Conservation (phyloP, 2,113 vertebrate species). For the Nycticebus coucang region DNA sequence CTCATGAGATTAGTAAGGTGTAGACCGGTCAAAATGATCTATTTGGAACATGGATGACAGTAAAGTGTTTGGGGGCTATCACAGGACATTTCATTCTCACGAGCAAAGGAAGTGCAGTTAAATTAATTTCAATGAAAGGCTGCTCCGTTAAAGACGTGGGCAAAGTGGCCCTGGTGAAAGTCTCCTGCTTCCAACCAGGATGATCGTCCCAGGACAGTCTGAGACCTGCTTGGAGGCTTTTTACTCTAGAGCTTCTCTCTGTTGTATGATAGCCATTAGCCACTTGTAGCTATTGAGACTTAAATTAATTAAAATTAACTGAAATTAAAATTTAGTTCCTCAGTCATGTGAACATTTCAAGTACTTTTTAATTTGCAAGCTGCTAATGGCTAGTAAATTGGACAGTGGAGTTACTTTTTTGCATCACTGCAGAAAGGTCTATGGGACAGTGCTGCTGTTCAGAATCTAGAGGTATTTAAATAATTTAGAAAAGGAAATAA, state of each 20-base stretch:
- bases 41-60: neutral
- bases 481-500: neutral
- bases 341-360: neutral
- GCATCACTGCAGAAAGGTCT: neutral
- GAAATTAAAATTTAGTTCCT: constrained; percentile 37
- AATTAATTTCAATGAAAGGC: neutral
- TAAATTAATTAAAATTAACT: constrained; percentile 32
- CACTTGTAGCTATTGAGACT: neutral
- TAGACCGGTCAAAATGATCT: neutral
- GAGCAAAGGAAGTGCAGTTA: neutral
- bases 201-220: neutral
- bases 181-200: neutral
- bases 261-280: neutral
- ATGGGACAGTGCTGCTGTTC: neutral
- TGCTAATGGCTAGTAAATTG: neutral
- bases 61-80: neutral
- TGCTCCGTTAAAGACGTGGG: neutral
- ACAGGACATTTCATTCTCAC: neutral
- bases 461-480: neutral
- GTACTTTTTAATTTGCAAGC: neutral
- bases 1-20: neutral
- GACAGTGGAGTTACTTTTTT: neutral
- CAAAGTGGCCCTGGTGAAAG: neutral
- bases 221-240: neutral
- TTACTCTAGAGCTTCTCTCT: neutral